Conservation (phyloP, 2,888 invertebrate species). For the Urechis unicinctus region DNA sequence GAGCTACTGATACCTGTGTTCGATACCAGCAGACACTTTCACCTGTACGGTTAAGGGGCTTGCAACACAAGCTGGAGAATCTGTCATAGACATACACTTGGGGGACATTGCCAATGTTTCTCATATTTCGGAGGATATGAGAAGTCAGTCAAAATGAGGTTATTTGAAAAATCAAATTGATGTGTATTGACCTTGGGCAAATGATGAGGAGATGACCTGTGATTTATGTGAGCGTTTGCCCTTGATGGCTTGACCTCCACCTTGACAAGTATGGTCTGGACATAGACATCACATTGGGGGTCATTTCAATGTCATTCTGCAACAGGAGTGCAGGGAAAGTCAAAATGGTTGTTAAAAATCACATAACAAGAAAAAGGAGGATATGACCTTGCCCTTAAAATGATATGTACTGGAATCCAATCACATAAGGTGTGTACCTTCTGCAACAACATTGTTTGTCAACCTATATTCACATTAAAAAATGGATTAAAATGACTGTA, state of each 20-base stretch:
- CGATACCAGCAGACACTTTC: too few relatives aligned
- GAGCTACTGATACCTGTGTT: too few relatives aligned
- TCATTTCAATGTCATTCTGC: background rate
- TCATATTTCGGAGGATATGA: too few relatives aligned
- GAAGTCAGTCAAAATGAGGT: too few relatives aligned
- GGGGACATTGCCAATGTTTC: too few relatives aligned
- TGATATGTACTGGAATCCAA: conserved; percentile 78
- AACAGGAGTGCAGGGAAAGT: background rate
- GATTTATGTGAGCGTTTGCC: conserved; percentile 74
- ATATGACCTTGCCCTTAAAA: conserved; percentile 69
- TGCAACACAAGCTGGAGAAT: too few relatives aligned
- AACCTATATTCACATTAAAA: background rate
- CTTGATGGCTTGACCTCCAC: conserved; percentile 73
- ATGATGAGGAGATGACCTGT: conserved; percentile 77
- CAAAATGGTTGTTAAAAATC: background rate
- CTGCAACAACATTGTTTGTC: conserved; percentile 14
- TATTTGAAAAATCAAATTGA: too few relatives aligned
- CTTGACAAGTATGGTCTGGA: conserved; percentile 67
- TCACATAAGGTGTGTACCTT: too few relatives aligned
- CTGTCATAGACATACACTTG: too few relatives aligned
- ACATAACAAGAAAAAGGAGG: background rate
- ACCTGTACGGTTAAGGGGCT: too few relatives aligned
- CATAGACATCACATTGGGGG: background rate
- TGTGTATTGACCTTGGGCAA: conserved; percentile 59
- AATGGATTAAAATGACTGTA: too few relatives aligned